phyloP scores from a whole-genome alignment of 2,113 vertebrate species.

The Anas platyrhynchos region DNA sequence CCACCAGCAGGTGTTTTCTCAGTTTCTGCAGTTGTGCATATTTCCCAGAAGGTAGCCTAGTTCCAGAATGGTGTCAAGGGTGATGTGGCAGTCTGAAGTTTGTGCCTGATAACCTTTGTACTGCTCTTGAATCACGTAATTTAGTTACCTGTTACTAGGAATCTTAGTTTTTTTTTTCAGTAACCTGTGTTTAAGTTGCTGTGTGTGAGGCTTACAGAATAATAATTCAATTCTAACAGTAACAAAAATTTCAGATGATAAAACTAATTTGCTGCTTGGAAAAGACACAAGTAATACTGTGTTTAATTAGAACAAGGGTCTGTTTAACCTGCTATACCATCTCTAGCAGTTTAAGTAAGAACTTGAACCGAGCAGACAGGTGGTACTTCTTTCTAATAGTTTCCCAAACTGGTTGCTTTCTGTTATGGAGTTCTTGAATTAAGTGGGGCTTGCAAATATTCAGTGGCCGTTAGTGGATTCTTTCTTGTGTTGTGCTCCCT shows the following conservation, averaged over 20 bases:
- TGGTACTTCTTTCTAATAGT: background rate
- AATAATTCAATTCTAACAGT: background rate
- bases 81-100: background rate
- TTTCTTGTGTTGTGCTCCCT: background rate
- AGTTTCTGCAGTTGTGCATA: background rate
- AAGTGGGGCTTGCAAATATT: background rate
- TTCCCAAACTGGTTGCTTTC: background rate
- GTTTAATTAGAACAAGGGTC: background rate
- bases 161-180: background rate
- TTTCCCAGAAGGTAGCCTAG: background rate
- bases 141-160: background rate
- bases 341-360: background rate
- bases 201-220: background rate
- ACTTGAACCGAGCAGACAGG: background rate
- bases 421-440: background rate
- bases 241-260: background rate
- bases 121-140: background rate
- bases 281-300: background rate
- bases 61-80: background rate
- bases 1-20: background rate
- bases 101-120: background rate
- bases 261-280: background rate
- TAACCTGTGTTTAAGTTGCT: background rate
- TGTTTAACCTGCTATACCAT: background rate
- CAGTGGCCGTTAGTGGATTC: background rate